Evolutionary conservation across 2,888 invertebrate species (phyloP).

Genomic region (Caenorhabditis panamensis): DNA sequence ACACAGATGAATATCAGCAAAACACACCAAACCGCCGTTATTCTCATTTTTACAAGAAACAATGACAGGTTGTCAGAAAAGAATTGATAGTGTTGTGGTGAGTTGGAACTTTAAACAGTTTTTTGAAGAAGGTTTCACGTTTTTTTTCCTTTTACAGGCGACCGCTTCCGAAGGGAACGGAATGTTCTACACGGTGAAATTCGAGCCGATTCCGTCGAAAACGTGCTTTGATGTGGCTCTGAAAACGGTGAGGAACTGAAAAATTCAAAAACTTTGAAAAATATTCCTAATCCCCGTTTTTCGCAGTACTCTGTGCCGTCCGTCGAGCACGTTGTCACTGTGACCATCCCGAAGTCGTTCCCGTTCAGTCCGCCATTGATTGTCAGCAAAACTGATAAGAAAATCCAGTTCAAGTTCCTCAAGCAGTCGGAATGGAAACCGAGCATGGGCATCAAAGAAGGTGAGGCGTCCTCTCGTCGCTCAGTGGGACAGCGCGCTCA

Average conservation of each 20-base stretch:
- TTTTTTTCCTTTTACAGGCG: constrained; percentile 16
- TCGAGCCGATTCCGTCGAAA: constrained; percentile 57
- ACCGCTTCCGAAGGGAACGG: constrained; percentile 38
- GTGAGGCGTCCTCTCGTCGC: neutral
- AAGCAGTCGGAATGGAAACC: constrained; percentile 40
- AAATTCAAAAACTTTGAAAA: constrained; percentile 8
- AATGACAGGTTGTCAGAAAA: constrained; percentile 11
- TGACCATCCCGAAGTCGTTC: constrained; percentile 41
- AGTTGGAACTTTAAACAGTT: constrained; percentile 3
- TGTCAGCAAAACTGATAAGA: constrained; percentile 29
- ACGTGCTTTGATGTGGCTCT: constrained; percentile 57
- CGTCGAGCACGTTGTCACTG: constrained; percentile 38
- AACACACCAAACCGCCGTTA: neutral
- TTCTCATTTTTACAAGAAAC: neutral
- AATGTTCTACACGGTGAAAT: constrained; percentile 36
- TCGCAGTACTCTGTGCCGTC: constrained; percentile 43
- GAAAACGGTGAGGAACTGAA: constrained; percentile 30
- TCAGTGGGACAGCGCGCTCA: neutral
- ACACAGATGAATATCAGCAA: constrained; percentile 1
- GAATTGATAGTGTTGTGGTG: constrained; percentile 39
- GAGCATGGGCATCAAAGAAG: constrained; percentile 36
- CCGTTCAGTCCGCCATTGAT: constrained; percentile 44
- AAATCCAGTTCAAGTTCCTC: constrained; percentile 49
- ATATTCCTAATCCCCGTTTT: neutral
- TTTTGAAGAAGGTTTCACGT: neutral